Conservation (phyloP, 2,888 invertebrate species). For the Pyrochroa serraticornis region DNA sequence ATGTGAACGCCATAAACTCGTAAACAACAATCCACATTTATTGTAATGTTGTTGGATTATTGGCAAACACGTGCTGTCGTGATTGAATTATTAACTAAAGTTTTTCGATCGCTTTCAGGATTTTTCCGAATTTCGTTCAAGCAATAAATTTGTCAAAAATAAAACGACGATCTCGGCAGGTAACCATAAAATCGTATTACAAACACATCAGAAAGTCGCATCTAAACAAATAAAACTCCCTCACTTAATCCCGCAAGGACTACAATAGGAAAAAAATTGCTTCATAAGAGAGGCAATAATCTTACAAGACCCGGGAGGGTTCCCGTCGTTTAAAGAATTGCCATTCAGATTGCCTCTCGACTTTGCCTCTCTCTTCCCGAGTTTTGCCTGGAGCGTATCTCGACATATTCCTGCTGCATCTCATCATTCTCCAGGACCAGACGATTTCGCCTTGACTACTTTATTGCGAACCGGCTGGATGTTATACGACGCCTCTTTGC, state of each 20-base stretch:
- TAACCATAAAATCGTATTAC: slow-evolving; percentile 6
- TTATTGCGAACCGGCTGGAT: no score
- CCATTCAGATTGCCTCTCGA: slow-evolving; percentile 35
- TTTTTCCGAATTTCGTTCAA: no score
- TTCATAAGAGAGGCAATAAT: slow-evolving; percentile 32
- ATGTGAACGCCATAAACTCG: no score
- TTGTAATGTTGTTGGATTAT: no score
- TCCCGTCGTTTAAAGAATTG: slow-evolving; percentile 35
- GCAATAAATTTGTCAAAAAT: no score
- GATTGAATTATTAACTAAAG: no score
- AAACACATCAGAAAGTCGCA: slow-evolving; percentile 12
- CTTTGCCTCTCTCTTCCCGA: slow-evolving; percentile 16
- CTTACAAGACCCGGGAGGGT: slow-evolving; percentile 35
- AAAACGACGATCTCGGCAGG: no score
- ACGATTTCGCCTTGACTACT: no score
- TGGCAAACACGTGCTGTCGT: no score
- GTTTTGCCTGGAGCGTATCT: slow-evolving; percentile 19
- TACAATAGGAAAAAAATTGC: slow-evolving; percentile 30
- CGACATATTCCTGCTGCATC: slow-evolving; percentile 27
- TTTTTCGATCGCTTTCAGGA: no score
- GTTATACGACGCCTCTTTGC: no score
- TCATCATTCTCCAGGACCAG: slow-evolving; percentile 17
- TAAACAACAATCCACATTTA: no score
- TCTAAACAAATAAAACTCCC: slow-evolving; percentile 24
- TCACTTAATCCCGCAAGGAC: slow-evolving; percentile 17